Evolutionary conservation across 1,140 invertebrate genomes (phyloP).

Genomic region (Papilio helenus): DNA sequence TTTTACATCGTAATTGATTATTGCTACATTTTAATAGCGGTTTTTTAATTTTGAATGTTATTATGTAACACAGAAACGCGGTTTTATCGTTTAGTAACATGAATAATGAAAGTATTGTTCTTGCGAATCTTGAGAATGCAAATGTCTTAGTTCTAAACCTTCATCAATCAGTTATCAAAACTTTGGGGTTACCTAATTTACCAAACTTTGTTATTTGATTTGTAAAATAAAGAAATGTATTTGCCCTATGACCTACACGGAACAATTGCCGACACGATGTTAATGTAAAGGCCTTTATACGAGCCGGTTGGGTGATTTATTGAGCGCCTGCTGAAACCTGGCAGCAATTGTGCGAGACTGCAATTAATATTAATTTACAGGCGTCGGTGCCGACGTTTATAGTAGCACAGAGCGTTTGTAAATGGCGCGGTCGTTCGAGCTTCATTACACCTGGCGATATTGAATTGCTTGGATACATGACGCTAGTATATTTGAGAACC

Average conservation of each 20-base stretch:
- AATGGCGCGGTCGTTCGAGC: slow-evolving; percentile 2
- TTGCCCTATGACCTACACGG: not conserved
- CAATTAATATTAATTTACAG: slow-evolving; percentile 51
- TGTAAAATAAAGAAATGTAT: not conserved
- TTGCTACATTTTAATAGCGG: not conserved
- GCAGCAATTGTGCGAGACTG: slow-evolving; percentile 40
- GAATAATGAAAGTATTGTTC: too few relatives aligned
- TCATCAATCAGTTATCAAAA: not conserved
- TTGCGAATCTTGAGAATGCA: not conserved
- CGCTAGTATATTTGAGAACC: not conserved
- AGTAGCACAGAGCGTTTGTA: slow-evolving; percentile 36
- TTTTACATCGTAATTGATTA: not conserved
- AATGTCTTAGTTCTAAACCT: not conserved
- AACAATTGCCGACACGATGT: not conserved
- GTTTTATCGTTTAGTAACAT: too few relatives aligned
- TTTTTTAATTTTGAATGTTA: not conserved
- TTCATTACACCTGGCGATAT: slow-evolving; percentile 23
- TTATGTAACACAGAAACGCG: not conserved
- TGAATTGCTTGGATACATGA: not conserved
- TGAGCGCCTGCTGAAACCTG: slow-evolving; percentile 37
- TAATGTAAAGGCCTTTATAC: not conserved
- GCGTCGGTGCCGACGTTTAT: slow-evolving; percentile 22
- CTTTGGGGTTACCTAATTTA: not conserved
- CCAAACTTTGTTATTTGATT: not conserved
- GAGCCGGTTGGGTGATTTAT: slow-evolving; percentile 33